phyloP scores from a whole-genome alignment of 1,140 invertebrate species.

The Trichonephila inaurata region DNA sequence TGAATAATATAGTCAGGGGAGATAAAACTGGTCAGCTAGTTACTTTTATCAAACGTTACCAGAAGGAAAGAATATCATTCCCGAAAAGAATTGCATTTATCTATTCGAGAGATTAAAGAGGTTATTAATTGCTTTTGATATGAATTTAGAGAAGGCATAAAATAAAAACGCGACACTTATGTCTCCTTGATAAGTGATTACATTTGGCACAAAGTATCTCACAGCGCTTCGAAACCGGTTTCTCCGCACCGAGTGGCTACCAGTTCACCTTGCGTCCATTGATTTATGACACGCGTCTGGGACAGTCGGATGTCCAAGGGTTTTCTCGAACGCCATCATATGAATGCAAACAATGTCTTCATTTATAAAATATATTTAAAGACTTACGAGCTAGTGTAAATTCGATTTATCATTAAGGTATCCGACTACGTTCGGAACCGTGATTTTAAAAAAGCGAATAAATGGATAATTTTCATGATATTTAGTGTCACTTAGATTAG shows the following conservation, averaged over 20 bases:
- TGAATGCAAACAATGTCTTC: background rate
- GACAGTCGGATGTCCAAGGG: background rate
- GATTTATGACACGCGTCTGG: background rate
- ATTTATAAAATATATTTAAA: background rate
- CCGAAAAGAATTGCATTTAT: background rate
- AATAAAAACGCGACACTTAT: background rate
- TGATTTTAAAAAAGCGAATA: too few species aligned
- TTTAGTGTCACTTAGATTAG: too few species aligned
- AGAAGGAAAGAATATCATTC: too few species aligned
- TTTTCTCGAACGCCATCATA: background rate
- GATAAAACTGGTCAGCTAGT: too few species aligned
- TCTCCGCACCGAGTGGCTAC: background rate
- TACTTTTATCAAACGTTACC: too few species aligned
- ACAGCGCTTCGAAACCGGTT: slow-evolving; percentile 17
- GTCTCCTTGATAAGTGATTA: slow-evolving; percentile 1
- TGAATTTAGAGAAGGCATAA: background rate
- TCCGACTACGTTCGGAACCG: too few species aligned
- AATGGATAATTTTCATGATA: too few species aligned
- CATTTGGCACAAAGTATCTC: slow-evolving; percentile 14
- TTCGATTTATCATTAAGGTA: too few species aligned
- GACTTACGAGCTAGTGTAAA: too few species aligned
- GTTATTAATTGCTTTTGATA: background rate
- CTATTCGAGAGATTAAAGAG: background rate
- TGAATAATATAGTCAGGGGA: too few species aligned
- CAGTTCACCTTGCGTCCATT: slow-evolving; percentile 19